Base-by-base conservation (phyloP, 1,140 invertebrate species). In the Drosophila hydei region DNA sequence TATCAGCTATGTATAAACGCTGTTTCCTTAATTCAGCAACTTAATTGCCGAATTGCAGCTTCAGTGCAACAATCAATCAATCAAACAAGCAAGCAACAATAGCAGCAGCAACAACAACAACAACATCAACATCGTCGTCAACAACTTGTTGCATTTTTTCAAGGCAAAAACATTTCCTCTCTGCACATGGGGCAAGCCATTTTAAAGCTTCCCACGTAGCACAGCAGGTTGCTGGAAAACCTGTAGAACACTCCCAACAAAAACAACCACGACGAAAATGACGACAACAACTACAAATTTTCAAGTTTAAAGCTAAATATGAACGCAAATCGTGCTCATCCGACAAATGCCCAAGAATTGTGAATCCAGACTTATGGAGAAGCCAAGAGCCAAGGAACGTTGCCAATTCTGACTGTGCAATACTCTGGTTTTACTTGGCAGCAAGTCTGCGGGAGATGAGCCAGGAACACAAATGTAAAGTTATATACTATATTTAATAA, bases 291-390 rank as follows among this genome's bases (percentile, higher is more conserved):
- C 33, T 72, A 65, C 61, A 68, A 67, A 48, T 83, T 83, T 83
- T 83, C 79, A 84, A 83, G 79, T 83, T 84, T 83, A 84, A 83
- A 75, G 51, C 75, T 52, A 77, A 77, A 72, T 77, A 75, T 67
- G 75, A 68, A 69, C 14, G 60, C 61, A 68, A 84, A 72, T 84
- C 79, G 79, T 84, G 79, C 79, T 25, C 36, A 40, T 43, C 27
- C 38, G 47, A 50, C 25, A 51, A 23, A 64, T 27, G 3, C 54
- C n/a, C n/a, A n/a, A 42, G 4, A 23, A 30, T 30, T 30, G 7
- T 33, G 2, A 11, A 33, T 33, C 30, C 30, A 11, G 30, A 12
- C 30, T 33, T 11, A 11, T 8, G 12, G 21, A 42, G 38, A 42
- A 40, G 38, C 6, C 21, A 52, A 79, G 72, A 79, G 75, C 67